Percentiles rank a stretch among this genome's conserved stretches.
Conservation (phyloP, 2,888 invertebrate species). For the Podotricha telesiphe region DNA sequence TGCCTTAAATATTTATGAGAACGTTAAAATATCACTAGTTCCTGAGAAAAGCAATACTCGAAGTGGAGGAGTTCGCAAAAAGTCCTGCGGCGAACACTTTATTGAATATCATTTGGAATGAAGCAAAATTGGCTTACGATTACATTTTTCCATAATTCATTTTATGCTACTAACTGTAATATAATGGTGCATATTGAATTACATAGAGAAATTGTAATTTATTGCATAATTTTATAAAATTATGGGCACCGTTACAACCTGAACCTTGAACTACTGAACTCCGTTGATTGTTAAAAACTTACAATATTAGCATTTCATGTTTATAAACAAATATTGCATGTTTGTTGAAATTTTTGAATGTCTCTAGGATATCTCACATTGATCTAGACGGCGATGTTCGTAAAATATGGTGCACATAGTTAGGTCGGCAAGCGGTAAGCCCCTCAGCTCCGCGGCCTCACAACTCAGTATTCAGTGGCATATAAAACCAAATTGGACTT, state of each 20-base stretch:
- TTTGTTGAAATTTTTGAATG: no score
- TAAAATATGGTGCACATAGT: slow-evolving; percentile 56
- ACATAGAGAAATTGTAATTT: no score
- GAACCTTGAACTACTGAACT: no score
- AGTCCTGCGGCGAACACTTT: background rate
- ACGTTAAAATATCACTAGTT: slow-evolving; percentile 57
- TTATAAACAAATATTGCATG: no score
- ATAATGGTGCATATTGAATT: no score
- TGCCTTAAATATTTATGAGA: slow-evolving; percentile 78
- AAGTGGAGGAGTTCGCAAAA: background rate
- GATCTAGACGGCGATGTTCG: slow-evolving; percentile 53
- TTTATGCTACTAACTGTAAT: no score
- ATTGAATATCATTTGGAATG: background rate
- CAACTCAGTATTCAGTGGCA: slow-evolving; percentile 73
- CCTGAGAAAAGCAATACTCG: background rate
- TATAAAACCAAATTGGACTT: slow-evolving; percentile 67
- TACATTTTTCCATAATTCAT: background rate
- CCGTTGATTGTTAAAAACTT: no score
- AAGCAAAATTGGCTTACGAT: background rate
- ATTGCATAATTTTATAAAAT: no score
- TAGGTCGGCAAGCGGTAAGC: slow-evolving; percentile 44
- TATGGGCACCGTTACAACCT: no score
- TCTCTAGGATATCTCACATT: no score
- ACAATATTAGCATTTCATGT: no score
- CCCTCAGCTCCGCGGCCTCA: slow-evolving; percentile 48